Evolutionary conservation across 2,888 invertebrate species (phyloP), one percentile per base, ranked within the genome.

Genomic region (Lycocerus yunnanus): DNA sequence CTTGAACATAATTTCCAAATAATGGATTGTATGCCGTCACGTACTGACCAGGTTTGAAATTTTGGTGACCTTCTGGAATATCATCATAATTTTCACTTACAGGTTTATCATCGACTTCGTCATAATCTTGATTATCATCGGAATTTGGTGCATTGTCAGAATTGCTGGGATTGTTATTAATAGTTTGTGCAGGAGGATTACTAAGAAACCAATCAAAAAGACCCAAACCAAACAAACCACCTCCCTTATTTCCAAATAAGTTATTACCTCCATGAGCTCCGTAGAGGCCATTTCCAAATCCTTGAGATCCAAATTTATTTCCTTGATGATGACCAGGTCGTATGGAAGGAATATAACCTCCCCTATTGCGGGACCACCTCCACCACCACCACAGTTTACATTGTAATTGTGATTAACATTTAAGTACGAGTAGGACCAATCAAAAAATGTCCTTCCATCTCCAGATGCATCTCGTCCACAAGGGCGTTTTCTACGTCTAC

Each of bases 381-480:
- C 58, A 13, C n/a, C 15, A 6, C 72, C 70, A 9, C 71, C 71
- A 15, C 69, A 69, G 61, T 27, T 14, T 3, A 18, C 15, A 61
- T 79, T 78, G 21, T 75, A 77, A 43, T 75, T 77, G 66, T 78
- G 68, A 61, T 77, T 78, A 9, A 79, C 72, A 60, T 78, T 75
- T n/a, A 76, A 24, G 63, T 80, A 77, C 0, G 76, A 76, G 11
- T 76, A 68, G n/a, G 71, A 27, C 59, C 77, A 73, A 58, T 78
- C 78, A 15, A 80, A 79, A 43, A 79, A 75, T 14, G 78, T 77
- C 68, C 76, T 73, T 27, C 69, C 80, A n/a, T 43, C 43, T n/a
- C 8, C n/a, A 14, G 73, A 69, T 2, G 58, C 66, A 15, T 66
- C 43, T 68, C 69, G 65, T 58, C 20, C 21, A 18, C 69, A 69